A percentile compares a stretch with the other conserved stretches of the same genome.
phyloP scores from a whole-genome alignment of 2,113 vertebrate species.

The Loxodonta africana region DNA sequence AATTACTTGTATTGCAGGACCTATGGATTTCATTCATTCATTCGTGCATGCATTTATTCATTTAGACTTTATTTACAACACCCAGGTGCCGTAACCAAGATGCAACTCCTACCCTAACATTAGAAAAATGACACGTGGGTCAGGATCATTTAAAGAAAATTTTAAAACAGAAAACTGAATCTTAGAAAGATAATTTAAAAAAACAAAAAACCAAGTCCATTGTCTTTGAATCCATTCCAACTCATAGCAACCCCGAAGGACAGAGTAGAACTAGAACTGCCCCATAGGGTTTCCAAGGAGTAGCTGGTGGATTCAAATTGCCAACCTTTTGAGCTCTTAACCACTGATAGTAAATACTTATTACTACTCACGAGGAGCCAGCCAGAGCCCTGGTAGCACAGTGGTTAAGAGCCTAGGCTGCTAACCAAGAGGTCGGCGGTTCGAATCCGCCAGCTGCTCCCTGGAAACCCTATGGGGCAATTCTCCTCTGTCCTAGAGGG shows the following conservation, averaged over 20 bases:
- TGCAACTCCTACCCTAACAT: background rate
- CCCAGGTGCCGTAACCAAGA: background rate
- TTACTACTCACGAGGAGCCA: background rate
- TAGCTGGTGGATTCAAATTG: no score
- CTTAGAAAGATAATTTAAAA: background rate
- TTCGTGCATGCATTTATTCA: background rate
- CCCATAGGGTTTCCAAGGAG: no score
- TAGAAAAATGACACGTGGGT: background rate
- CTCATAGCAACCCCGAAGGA: no score
- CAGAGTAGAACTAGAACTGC: no score
- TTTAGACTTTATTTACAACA: background rate
- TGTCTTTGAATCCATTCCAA: no score
- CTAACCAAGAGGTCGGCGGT: no score
- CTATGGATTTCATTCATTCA: background rate
- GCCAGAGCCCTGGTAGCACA: background rate
- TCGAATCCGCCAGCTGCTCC: no score
- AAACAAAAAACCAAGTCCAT: no score
- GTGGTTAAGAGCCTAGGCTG: no score
- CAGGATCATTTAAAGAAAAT: background rate
- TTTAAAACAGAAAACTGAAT: slow-evolving; percentile 39
- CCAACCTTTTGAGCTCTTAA: no score
- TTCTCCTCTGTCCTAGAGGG: no score
- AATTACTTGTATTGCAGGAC: slow-evolving; percentile 50
- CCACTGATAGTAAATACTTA: background rate
- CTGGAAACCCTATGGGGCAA: no score